These are phyloP conservation scores for Torymus auratus DNA, from an alignment of 2,888 invertebrate species.

Conservation along the genomic window DNA sequence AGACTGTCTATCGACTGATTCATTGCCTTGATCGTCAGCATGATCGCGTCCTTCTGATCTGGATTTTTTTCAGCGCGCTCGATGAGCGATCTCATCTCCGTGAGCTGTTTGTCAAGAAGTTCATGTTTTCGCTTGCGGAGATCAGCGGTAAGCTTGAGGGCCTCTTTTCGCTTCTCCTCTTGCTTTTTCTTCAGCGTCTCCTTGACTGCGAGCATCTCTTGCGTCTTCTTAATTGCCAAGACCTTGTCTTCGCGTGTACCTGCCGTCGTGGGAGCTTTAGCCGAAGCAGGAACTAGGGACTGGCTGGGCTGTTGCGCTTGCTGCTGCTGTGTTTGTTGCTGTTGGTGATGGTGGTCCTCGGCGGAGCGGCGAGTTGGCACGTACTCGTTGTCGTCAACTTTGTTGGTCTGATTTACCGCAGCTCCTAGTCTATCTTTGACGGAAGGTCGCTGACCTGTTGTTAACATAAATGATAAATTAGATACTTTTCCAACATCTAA, in stretches of 20 bases:
- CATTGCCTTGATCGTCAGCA: conserved; percentile 88
- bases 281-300: conserved; percentile 69
- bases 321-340: conserved; percentile 57
- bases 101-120: conserved; percentile 91
- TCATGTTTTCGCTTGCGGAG: conserved; percentile 91
- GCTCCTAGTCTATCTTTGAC: conserved; percentile 74
- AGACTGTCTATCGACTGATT: conserved; percentile 90
- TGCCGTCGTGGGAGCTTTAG: conserved; percentile 60
- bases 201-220: conserved; percentile 80
- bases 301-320: conserved; percentile 59
- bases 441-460: conserved; percentile 70
- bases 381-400: conserved; percentile 73
- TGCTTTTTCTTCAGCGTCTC: conserved; percentile 85
- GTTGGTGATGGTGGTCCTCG: conserved; percentile 65
- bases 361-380: conserved; percentile 73
- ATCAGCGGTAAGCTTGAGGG: conserved; percentile 87
- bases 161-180: conserved; percentile 86
- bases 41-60: conserved; percentile 86
- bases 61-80: conserved; percentile 88
- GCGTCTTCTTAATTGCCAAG: conserved; percentile 79
- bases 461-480: conserved; percentile 34
- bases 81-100: conserved; percentile 90
- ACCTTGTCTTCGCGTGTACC: conserved; percentile 73
- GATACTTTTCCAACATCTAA: neutral
- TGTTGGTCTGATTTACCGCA: conserved; percentile 63